These are phyloP conservation scores for Burhinus oedicnemus DNA, from an alignment of 2,113 vertebrate species.

Conservation along the genomic window DNA sequence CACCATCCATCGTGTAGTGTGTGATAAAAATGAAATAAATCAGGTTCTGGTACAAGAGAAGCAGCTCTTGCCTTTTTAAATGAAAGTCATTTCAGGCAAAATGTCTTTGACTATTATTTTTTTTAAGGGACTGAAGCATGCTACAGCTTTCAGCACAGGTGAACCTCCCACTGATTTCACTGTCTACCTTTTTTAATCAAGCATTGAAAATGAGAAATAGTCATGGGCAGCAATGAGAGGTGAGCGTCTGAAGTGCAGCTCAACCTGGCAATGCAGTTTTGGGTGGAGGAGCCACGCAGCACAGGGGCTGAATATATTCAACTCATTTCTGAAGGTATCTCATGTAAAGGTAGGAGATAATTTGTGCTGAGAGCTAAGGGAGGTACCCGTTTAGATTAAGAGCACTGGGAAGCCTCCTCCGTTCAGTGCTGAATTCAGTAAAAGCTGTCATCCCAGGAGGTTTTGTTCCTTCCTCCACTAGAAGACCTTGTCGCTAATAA, in stretches of 20 bases:
- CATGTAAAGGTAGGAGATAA: not conserved
- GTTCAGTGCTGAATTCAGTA: not conserved
- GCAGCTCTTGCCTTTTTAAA: not conserved
- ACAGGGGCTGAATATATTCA: not conserved
- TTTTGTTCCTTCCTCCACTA: not conserved
- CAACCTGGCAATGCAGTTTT: not conserved
- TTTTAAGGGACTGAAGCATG: not conserved
- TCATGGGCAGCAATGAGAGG: not conserved
- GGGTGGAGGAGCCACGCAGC: accelerated
- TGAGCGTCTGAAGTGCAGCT: not conserved
- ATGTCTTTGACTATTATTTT: not conserved
- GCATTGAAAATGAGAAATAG: not conserved
- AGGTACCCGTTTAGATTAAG: not conserved
- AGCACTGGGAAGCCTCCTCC: not conserved
- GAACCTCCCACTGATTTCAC: not conserved
- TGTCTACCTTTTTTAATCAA: not conserved
- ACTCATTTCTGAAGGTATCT: not conserved
- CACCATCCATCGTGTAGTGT: not conserved
- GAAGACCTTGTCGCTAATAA: not conserved
- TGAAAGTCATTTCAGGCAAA: not conserved
- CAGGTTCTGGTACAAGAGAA: not conserved
- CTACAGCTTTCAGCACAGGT: not conserved
- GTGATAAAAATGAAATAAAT: not conserved
- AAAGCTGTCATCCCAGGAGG: not conserved
- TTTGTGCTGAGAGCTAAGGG: not conserved